Conservation (phyloP, 2,888 invertebrate species). For the Apodemia zela region DNA sequence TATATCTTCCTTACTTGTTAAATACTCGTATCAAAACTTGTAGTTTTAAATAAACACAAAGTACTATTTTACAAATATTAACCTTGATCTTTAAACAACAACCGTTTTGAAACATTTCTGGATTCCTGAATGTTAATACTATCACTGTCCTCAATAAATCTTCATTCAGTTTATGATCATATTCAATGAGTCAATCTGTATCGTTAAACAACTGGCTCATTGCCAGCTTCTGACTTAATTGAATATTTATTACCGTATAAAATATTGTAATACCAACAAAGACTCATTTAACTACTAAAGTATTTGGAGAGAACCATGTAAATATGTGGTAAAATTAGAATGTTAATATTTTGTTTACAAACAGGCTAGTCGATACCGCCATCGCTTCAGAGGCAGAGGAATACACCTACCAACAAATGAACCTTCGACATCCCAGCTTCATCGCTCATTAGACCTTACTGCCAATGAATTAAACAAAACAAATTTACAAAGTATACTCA, state of each 20-base stretch:
- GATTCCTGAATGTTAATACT: not conserved
- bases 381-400: slow-evolving; percentile 64
- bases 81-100: not conserved
- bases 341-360: slow-evolving; percentile 53
- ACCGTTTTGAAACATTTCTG: not conserved
- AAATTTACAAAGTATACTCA: slow-evolving; percentile 57
- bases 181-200: not conserved
- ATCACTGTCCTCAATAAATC: too few relatives aligned
- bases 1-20: too few relatives aligned
- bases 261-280: not conserved
- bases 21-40: too few relatives aligned
- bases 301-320: slow-evolving; percentile 7
- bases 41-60: too few relatives aligned
- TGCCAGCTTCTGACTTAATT: slow-evolving; percentile 55
- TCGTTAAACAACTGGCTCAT: slow-evolving; percentile 54
- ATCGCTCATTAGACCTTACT: slow-evolving; percentile 43
- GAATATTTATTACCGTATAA: slow-evolving; percentile 33
- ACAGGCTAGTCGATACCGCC: slow-evolving; percentile 75
- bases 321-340: slow-evolving; percentile 10
- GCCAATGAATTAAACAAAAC: slow-evolving; percentile 51
- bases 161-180: not conserved
- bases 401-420: slow-evolving; percentile 52
- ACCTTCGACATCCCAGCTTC: slow-evolving; percentile 51
- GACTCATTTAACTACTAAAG: slow-evolving; percentile 3
- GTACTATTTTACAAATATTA: not conserved